Conservation (phyloP, 1,140 invertebrate genomes). For the Heliconius congener region DNA sequence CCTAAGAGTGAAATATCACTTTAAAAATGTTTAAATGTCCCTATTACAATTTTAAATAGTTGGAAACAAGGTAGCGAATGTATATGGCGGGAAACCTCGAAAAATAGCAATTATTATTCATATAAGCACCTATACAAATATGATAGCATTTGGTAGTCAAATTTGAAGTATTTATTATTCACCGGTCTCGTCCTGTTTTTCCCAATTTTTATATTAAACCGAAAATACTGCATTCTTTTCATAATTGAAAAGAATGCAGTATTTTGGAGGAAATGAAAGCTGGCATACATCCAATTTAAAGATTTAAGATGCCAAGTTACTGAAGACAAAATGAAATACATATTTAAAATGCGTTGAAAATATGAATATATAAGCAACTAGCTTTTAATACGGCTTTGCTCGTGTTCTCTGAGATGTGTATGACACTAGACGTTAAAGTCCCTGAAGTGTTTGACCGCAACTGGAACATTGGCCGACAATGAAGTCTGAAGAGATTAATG, state of each 20-base stretch:
- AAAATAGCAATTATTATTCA: no score
- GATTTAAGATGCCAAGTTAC: not conserved
- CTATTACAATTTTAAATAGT: not conserved
- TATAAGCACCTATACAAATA: not conserved
- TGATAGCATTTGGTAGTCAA: not conserved
- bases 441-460: no score
- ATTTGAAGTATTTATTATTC: not conserved
- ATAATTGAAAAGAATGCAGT: not conserved
- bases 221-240: not conserved
- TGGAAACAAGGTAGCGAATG: not conserved
- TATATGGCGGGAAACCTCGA: no score
- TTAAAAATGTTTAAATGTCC: not conserved
- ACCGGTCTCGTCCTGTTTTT: not conserved
- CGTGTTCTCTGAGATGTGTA: no score
- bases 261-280: not conserved
- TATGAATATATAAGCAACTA: no score
- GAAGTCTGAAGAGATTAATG: no score
- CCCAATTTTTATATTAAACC: not conserved
- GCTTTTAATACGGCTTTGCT: no score
- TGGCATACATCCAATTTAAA: not conserved
- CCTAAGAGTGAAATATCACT: no score
- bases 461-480: no score
- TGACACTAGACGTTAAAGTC: no score
- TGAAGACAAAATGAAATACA: no score
- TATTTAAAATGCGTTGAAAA: no score